Base-by-base conservation (phyloP, 2,888 invertebrate species). In the Catocala sponsa region DNA sequence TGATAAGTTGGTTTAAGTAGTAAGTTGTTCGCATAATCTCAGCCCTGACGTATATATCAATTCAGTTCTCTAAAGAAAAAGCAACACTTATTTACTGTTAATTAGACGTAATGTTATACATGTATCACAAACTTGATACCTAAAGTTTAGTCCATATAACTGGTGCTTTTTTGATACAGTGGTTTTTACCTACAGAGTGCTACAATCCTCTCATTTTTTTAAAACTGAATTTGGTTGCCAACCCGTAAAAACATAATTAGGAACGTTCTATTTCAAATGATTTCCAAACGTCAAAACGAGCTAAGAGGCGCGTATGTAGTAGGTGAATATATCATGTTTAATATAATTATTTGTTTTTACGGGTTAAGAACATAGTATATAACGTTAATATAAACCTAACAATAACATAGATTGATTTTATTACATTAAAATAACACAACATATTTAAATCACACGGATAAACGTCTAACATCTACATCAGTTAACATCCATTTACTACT, bases 161-260 rank as follows among this genome's bases (percentile, higher is more conserved):
- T 76, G 75, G 83, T 82, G 85, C 81, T 82, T 70, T 81, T 46
- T 84, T 80, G 69, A 78, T 85, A 85, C 86, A 86, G 84, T 85
- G 81, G 75, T 64, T 71, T 71, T 60, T 66, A 59, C 72, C 81
- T 86, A 88, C 89, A 91, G 89, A 89, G 89, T 91, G 90, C 90
- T 87, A 90, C 88, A 76, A 79, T 81, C 85, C 81, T 87, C 84
- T 84, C 81, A 72, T 57, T 61, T 58, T 59, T 48, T 56, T 38
- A 38, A 7, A 6, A 38, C 9, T 0, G 7, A 5, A 38, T 38
- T 38, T 38, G 9, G 4, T 38, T 38, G 1, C 35, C 35, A 38
- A 38, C 35, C 35, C 35, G 35, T 38, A 38, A 38, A 38, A 38
- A 38, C 35, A 5, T 38, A 25, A 25, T 25, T 25, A 38, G 7